These are phyloP conservation scores for Papilio gigon DNA, from an alignment of 2,888 invertebrate species.

Conservation along the genomic window DNA sequence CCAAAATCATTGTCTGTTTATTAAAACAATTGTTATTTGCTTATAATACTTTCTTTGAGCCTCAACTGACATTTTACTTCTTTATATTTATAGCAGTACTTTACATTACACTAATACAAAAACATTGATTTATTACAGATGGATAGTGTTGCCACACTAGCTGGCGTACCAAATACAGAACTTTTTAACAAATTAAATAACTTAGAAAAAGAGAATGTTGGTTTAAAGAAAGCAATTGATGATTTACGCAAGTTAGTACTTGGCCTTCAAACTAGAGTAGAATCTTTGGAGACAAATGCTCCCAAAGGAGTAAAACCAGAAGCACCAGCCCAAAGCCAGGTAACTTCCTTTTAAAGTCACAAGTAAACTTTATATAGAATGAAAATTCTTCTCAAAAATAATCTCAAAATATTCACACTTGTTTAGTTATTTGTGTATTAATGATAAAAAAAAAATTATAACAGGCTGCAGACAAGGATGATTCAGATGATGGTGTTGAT, in stretches of 20 bases:
- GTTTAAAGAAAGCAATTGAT: slow-evolving; percentile 75
- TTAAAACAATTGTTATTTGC: no score
- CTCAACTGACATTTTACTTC: no score
- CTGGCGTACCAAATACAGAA: slow-evolving; percentile 81
- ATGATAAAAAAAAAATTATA: neutral
- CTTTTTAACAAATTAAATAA: slow-evolving; percentile 78
- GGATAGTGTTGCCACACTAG: slow-evolving; percentile 84
- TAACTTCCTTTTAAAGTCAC: slow-evolving; percentile 47
- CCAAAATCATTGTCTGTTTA: neutral
- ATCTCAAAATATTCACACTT: neutral
- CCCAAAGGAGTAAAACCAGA: slow-evolving; percentile 53
- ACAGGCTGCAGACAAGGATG: slow-evolving; percentile 63
- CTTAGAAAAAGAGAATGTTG: slow-evolving; percentile 83
- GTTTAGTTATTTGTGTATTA: neutral
- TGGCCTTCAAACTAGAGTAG: slow-evolving; percentile 75
- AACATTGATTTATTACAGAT: slow-evolving; percentile 76
- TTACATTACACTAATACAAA: neutral
- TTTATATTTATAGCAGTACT: neutral
- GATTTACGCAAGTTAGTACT: slow-evolving; percentile 75
- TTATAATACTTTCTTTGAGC: no score
- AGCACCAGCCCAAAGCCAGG: slow-evolving; percentile 51
- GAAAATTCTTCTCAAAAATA: neutral
- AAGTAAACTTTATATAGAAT: neutral
- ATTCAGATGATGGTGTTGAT: slow-evolving; percentile 90
- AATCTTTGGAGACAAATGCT: slow-evolving; percentile 62